Percentiles rank a stretch among this genome's conserved stretches.
Evolutionary conservation across 37 sponge, comb jelly and placozoan genomes (phyloP).

Genomic region (Geodia barretti): DNA sequence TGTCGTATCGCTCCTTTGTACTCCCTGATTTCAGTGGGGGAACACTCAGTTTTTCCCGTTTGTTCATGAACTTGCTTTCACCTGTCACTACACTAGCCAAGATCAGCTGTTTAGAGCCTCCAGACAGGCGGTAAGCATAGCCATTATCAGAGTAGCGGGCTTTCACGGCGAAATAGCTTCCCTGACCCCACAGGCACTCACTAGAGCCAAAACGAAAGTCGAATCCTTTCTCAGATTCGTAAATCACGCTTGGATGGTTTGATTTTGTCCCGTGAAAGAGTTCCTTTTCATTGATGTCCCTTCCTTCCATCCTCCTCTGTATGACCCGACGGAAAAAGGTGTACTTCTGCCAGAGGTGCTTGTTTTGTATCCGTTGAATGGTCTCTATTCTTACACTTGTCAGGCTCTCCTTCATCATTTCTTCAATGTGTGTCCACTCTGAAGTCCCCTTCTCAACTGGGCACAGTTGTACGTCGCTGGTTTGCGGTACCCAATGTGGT

Average conservation of each 20-base stretch:
- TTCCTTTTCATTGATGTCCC: conserved; percentile 40
- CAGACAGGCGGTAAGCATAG: conserved; percentile 5
- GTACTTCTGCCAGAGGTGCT: conserved; percentile 60
- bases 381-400: background rate
- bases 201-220: conserved; percentile 55
- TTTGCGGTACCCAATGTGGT: background rate
- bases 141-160: conserved; percentile 68
- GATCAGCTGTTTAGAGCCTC: conserved; percentile 38
- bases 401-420: background rate
- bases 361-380: conserved; percentile 68
- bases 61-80: background rate
- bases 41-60: conserved; percentile 5
- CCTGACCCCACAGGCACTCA: conserved; percentile 65
- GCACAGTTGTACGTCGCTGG: background rate
- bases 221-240: conserved; percentile 67
- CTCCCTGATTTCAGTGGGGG: conserved; percentile 25
- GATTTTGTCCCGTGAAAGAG: conserved; percentile 71
- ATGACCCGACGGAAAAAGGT: conserved; percentile 38
- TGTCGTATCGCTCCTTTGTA: conserved; percentile 60
- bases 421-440: background rate
- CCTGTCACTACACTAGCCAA: conserved; percentile 57
- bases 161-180: conserved; percentile 76
- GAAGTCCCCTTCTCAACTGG: background rate
- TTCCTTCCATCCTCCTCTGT: conserved; percentile 34
- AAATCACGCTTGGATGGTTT: conserved; percentile 36